Base-by-base conservation (phyloP, 1,140 invertebrate species). In the Halotydeus destructor region DNA sequence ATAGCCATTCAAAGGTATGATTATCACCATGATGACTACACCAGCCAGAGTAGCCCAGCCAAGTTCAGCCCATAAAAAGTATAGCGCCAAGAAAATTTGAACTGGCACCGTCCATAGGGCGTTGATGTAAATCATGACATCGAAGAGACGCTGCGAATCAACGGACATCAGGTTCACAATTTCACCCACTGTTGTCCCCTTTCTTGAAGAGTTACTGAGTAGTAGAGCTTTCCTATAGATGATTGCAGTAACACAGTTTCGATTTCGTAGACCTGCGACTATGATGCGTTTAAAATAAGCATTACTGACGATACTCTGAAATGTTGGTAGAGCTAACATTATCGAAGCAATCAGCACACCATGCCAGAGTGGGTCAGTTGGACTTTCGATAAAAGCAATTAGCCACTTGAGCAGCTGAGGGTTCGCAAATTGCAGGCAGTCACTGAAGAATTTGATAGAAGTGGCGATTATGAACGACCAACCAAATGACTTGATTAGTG, bases 21-120 rank as follows among this genome's bases (percentile, higher is more conserved):
- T 32, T 5, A 64, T 19, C 30, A 89, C 74, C 83, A 96, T 88
- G 5, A 94, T 78, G 36, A 75, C 76, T 19, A 96, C 61, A 31
- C 86, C 86, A 28, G 88, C 78, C 2, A 96, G 60, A 5, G 89
- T 83, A 1, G 85, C 78, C 0, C 76, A 72, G 1, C 88, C 72
- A 4, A 70, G 43, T 19, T 57, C 52, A 12, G 54, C 41, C 47
- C 58, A 68, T 6, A 70, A 55, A 42, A 67, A 58, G 14, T 55
- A 52, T 6, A 65, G 30, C 8, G 56, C 52, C 3, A 64, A 18
- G n/a, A 47, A 32, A 11, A 64, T 58, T 44, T 62, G 57, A 2
- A 64, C 24, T 2, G 60, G 55, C 12, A 52, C 49, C 8, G 54
- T 54, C 59, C 59, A 63, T 9, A 56, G 24, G 14, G 51, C 31